phyloP scores from a whole-genome alignment of 2,113 vertebrate species.

The Bos javanicus region DNA sequence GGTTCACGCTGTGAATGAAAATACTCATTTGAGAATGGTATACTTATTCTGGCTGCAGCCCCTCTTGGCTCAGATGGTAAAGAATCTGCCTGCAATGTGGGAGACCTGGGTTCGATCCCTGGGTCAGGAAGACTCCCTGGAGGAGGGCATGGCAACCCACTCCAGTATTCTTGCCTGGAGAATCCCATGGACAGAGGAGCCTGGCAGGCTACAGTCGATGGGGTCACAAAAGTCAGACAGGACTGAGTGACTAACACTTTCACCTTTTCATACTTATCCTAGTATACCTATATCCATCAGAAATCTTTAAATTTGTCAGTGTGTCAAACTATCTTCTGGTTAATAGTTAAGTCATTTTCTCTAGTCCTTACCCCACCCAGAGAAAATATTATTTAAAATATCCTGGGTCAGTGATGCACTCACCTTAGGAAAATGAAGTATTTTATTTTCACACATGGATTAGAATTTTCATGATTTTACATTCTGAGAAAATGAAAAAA shows the following conservation, averaged over 20 bases:
- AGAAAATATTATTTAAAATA: not conserved
- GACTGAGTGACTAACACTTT: not conserved
- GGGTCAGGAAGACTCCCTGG: not conserved
- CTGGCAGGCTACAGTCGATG: not conserved
- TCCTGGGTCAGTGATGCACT: not conserved
- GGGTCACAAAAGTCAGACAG: not conserved
- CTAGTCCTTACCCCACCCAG: not conserved
- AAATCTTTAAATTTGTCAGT: not conserved
- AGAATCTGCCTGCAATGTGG: not conserved
- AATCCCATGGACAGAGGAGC: not conserved
- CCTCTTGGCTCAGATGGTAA: not conserved
- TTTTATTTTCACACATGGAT: not conserved
- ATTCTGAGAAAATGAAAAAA: not conserved
- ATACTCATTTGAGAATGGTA: not conserved
- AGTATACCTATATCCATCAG: not conserved
- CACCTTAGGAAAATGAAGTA: not conserved
- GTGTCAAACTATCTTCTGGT: not conserved
- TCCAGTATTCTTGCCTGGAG: not conserved
- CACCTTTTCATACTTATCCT: not conserved
- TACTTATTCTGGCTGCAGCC: not conserved
- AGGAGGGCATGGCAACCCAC: not conserved
- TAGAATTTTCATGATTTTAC: not conserved
- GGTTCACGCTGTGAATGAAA: not conserved
- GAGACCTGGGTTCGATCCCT: not conserved
- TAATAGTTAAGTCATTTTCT: not conserved